Conservation (phyloP, 2,888 invertebrate genomes). For the Colostygia pectinataria region DNA sequence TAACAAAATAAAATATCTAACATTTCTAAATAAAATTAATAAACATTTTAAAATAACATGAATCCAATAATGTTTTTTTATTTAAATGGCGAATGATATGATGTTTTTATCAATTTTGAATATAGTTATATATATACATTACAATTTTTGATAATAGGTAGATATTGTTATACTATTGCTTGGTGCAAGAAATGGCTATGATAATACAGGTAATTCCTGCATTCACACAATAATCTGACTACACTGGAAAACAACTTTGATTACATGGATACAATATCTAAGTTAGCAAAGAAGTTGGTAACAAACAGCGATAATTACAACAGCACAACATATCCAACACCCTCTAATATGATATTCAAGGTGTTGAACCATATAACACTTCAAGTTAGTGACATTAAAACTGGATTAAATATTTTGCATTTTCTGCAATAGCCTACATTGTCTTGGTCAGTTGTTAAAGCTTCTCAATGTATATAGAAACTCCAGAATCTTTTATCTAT, state of each 20-base stretch:
- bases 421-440: conserved; percentile 35
- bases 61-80: conserved; percentile 59
- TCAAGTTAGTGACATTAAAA: conserved; percentile 47
- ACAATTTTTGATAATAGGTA: conserved; percentile 52
- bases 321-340: conserved; percentile 57
- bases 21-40: conserved; percentile 61
- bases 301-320: conserved; percentile 63
- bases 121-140: conserved; percentile 52
- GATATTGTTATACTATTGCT: conserved; percentile 46
- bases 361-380: conserved; percentile 46
- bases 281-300: conserved; percentile 52
- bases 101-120: conserved; percentile 59
- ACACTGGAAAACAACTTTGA: conserved; percentile 41
- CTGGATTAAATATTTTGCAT: conserved; percentile 37
- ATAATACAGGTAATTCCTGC: conserved; percentile 58
- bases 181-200: conserved; percentile 54
- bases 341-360: conserved; percentile 46
- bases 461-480: background rate
- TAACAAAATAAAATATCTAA: conserved; percentile 60
- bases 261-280: conserved; percentile 50
- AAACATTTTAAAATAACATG: conserved; percentile 58
- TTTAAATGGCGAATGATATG: conserved; percentile 85
- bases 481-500: background rate
- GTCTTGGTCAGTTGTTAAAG: conserved; percentile 32
- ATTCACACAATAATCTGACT: conserved; percentile 48